Percentiles rank a stretch among this genome's conserved stretches.
phyloP scores from a whole-genome alignment of 2,113 vertebrate genomes.

The Microcebus tavaratra region DNA sequence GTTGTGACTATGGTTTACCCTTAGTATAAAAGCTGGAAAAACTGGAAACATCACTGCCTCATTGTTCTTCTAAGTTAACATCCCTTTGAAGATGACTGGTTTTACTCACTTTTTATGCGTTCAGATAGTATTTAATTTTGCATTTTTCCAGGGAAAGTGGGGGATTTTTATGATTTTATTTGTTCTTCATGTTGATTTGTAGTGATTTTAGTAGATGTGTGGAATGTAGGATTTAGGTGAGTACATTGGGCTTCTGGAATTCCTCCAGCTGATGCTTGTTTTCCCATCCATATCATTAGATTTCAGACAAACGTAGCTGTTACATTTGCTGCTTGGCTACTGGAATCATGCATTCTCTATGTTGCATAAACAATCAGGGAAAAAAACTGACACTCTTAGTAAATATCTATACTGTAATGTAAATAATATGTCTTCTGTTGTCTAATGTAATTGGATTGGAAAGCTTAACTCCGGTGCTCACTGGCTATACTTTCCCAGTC shows the following conservation, averaged over 20 bases:
- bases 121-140: neutral
- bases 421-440: neutral
- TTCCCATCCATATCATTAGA: neutral
- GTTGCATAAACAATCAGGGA: neutral
- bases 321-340: neutral
- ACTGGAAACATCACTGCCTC: neutral
- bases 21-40: neutral
- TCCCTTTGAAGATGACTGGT: neutral
- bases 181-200: neutral
- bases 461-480: neutral
- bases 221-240: neutral
- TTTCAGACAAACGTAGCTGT: neutral
- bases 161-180: neutral
- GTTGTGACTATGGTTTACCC: neutral
- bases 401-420: neutral
- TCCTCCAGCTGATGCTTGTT: neutral
- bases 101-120: neutral
- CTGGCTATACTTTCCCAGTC: neutral
- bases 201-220: neutral
- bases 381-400: neutral
- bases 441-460: neutral
- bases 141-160: neutral
- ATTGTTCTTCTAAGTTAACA: neutral
- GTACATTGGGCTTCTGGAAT: neutral
- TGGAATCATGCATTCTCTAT: neutral